Base-by-base conservation (phyloP, 1,140 invertebrate species). In the Drosophila busckii region DNA sequence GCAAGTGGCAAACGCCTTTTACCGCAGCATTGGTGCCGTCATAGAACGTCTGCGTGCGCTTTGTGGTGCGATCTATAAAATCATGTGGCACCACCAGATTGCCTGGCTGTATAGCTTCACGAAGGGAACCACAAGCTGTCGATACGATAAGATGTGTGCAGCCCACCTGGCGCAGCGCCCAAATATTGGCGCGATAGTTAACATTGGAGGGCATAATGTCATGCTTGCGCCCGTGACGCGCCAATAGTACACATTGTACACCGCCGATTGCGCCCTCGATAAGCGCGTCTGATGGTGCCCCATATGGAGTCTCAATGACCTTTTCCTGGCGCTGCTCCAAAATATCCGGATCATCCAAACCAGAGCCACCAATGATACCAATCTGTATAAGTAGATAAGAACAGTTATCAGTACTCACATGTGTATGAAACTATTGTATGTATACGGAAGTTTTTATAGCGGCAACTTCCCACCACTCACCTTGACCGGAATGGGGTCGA, bases 121-220 rank as follows among this genome's bases (percentile, higher is more conserved):
- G 90, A 13, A 99, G 89, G 0, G 97, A 99, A 0, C 98, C 98
- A 19, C 84, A 86, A 3, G 85, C 85, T 0, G 85, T 87, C 4
- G 85, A 90, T 2, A 94, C 97, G 42, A 99, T 89, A 4, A 99
- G 87, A 87, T 98, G 96, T 0, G 96, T 98, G 84, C 97, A 98
- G 0, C 96, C 96, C 40, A 91, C 89, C 45, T 93, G 78, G 61
- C 96, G 94, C 40, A 99, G 88, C 1, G 97, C 97, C 93, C 95
- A 97, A 32, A 99, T 93, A 87, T 99, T 99, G 2, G 98, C 98
- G 54, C 97, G 91, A 88, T 98, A 99, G 88, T 99, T 99, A 0
- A 99, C 85, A 44, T 88, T 85, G 3, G 82, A 75, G 0, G 97
- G 97, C 87, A 90, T 93, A 20, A 95, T 91, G 34, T 89, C 89